Conservation (phyloP, 2,888 invertebrate genomes). For the Myopa tessellatipennis region DNA sequence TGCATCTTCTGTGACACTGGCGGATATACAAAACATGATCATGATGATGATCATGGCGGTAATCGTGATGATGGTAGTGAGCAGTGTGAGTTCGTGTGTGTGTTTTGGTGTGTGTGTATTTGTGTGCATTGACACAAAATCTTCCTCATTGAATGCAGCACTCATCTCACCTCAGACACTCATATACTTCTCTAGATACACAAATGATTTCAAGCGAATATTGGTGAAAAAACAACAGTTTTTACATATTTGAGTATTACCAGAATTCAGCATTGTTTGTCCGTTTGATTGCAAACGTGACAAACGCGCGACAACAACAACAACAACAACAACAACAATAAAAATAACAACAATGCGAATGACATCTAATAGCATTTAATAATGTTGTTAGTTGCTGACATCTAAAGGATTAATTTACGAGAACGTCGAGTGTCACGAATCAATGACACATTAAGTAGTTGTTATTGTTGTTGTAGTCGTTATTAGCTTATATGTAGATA, state of each 20-base stretch:
- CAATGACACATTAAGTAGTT: neutral
- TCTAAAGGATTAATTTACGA: neutral
- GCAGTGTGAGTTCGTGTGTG: neutral
- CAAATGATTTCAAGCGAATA: conserved; percentile 8
- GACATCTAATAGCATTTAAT: neutral
- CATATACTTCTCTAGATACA: conserved; percentile 4
- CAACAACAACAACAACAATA: conserved; percentile 10
- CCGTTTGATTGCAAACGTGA: conserved; percentile 26
- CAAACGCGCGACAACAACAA: conserved; percentile 19
- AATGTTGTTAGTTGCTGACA: neutral
- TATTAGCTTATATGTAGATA: neutral
- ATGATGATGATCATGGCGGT: conserved; percentile 13
- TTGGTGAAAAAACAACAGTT: neutral
- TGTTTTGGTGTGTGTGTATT: neutral
- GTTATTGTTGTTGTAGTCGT: too few species aligned
- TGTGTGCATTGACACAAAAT: conserved; percentile 21
- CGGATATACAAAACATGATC: conserved; percentile 21
- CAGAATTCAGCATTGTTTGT: neutral
- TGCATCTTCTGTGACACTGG: conserved; percentile 24
- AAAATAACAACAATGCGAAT: neutral
- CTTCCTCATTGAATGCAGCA: conserved; percentile 37
- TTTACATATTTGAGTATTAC: neutral
- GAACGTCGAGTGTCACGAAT: neutral
- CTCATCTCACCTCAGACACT: conserved; percentile 8
- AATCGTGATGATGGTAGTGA: neutral